Base-by-base conservation (phyloP, 2,113 vertebrate species). In the Passer montanus region DNA sequence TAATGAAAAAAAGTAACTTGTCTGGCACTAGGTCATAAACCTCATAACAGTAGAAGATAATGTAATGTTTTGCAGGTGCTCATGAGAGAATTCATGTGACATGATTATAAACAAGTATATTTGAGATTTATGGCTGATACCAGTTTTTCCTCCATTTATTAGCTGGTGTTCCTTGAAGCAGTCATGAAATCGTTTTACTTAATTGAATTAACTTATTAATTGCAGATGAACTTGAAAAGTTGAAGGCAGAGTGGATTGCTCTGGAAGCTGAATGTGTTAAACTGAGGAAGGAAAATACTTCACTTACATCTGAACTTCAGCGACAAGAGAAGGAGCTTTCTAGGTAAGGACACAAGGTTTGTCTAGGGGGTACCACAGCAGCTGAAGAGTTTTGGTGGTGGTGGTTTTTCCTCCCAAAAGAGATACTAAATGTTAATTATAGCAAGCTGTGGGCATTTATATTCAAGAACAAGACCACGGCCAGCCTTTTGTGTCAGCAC, bases 261-360 rank as follows among this genome's bases (percentile, higher is more conserved):
- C 97, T 99, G 95, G 99, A 99, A 97, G 97, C 97, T 23, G 99
- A 99, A 96, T 99, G 99, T 94, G 97, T 95, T 72, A 95, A 97
- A 70, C 98, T 99, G 78, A 98, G 98, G 96, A 97, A 97, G 33
- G 99, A 99, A 91, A 99, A 99, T 81, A 97, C 94, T 68, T 83
- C 95, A 30, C 98, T 99, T 26, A 94, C 97, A 44, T 98, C 98
- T 84, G 99, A 98, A 96, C 98, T 99, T 94, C 98, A 98, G 37
- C 97, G 91, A 35, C 98, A 99, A 87, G 99, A 99, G 97, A 96
- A 97, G 35, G 99, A 99, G 96, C 98, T 99, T 70, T 98, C 98
- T 97, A 99, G 99, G 99, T 99, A 97, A 97, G 98, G 75, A 44
- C 52, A 41, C 46, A 46, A 1, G 8, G 11, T 77, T 92, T 84